Percentiles rank a stretch among this genome's conserved stretches.
phyloP scores from a whole-genome alignment of 2,888 invertebrate genomes.

The Schrankia costaestrigalis region DNA sequence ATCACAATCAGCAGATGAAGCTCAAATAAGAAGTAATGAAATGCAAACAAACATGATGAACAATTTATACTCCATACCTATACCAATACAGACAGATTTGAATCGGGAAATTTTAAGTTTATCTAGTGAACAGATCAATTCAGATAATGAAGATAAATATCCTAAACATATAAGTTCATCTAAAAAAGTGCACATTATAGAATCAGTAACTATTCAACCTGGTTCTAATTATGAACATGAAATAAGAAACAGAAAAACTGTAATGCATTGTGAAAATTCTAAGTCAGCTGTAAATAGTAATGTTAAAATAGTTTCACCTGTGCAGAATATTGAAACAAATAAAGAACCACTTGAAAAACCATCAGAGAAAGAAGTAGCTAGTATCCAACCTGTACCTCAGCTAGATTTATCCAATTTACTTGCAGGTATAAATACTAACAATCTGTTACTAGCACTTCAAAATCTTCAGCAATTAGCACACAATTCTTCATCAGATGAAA shows the following conservation, averaged over 20 bases:
- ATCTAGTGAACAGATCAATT: slow-evolving; percentile 22
- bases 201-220: slow-evolving; percentile 57
- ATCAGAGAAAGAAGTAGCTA: slow-evolving; percentile 9
- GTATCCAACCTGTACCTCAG: slow-evolving; percentile 25
- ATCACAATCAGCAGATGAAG: slow-evolving; percentile 16
- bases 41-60: slow-evolving; percentile 10
- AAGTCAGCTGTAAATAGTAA: slow-evolving; percentile 5
- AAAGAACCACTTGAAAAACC: slow-evolving; percentile 9
- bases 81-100: too few relatives aligned
- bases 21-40: slow-evolving; percentile 12
- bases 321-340: slow-evolving; percentile 11
- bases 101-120: slow-evolving; percentile 44
- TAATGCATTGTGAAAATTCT: slow-evolving; percentile 11
- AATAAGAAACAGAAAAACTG: slow-evolving; percentile 8
- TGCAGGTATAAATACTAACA: slow-evolving; percentile 65
- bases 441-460: slow-evolving; percentile 64
- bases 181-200: slow-evolving; percentile 60
- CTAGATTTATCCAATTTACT: slow-evolving; percentile 59
- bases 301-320: slow-evolving; percentile 5
- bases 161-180: slow-evolving; percentile 44
- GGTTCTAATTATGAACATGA: slow-evolving; percentile 12
- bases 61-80: slow-evolving; percentile 26
- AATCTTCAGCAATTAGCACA: slow-evolving; percentile 65
- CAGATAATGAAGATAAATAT: slow-evolving; percentile 20
- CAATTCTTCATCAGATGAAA: slow-evolving; percentile 27